phyloP scores from a whole-genome alignment of 2,888 invertebrate species.

The Cosmorhoe ocellata region DNA sequence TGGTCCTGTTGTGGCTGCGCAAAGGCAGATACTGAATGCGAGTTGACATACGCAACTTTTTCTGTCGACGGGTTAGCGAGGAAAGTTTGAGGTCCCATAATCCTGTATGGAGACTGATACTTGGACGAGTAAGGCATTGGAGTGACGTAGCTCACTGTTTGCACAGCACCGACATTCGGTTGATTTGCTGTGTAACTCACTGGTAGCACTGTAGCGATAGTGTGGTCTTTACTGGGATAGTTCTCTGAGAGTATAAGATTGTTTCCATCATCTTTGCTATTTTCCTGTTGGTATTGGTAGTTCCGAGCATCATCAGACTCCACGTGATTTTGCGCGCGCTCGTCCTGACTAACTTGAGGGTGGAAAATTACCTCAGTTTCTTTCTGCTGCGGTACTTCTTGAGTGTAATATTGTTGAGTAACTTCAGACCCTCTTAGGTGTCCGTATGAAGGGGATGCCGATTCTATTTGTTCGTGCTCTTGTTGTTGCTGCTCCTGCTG shows the following conservation, averaged over 20 bases:
- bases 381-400: constrained; percentile 46
- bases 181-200: constrained; percentile 52
- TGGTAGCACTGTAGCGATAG: constrained; percentile 79
- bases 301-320: constrained; percentile 48
- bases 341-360: constrained; percentile 46
- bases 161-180: constrained; percentile 50
- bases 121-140: constrained; percentile 64
- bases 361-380: constrained; percentile 50
- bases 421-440: constrained; percentile 26
- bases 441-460: constrained; percentile 38
- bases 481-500: constrained; percentile 23
- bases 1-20: constrained; percentile 51
- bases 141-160: constrained; percentile 72
- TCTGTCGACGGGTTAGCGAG: constrained; percentile 58
- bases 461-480: constrained; percentile 30
- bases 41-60: constrained; percentile 70
- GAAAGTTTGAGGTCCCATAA: constrained; percentile 74
- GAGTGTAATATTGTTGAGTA: constrained; percentile 47
- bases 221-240: constrained; percentile 82
- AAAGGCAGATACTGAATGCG: constrained; percentile 58
- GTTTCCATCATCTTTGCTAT: constrained; percentile 43
- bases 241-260: constrained; percentile 77
- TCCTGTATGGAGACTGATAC: constrained; percentile 65
- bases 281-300: constrained; percentile 60
- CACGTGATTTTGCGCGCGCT: constrained; percentile 45